Evolutionary conservation across 2,888 invertebrate species (phyloP).

Genomic region (Agonopterix arenella): DNA sequence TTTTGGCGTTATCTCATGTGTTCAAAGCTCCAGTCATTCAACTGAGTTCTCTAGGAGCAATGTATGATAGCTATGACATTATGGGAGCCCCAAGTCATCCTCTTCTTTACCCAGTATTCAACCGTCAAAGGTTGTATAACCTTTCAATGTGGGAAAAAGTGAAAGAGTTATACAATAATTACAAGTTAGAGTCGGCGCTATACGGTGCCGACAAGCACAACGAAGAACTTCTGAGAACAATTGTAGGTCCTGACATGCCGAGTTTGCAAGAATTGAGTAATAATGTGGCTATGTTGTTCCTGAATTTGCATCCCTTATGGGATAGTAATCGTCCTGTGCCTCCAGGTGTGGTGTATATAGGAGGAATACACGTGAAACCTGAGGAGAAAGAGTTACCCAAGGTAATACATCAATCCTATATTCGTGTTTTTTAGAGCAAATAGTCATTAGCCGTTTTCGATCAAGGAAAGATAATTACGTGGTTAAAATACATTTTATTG

Average conservation of each 20-base stretch:
- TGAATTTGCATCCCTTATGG: conserved; percentile 36
- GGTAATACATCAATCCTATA: conserved; percentile 8
- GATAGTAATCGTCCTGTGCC: conserved; percentile 31
- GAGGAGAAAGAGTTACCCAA: conserved; percentile 20
- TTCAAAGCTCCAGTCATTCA: not conserved
- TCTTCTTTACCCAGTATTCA: conserved; percentile 14
- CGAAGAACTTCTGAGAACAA: conserved; percentile 6
- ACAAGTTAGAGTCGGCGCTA: not conserved
- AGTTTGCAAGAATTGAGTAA: conserved; percentile 9
- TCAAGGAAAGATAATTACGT: too few relatives aligned
- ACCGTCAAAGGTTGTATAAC: conserved; percentile 20
- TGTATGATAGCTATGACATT: not conserved
- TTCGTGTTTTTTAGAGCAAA: not conserved
- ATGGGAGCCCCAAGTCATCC: not conserved
- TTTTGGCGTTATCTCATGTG: not conserved
- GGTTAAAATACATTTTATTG: too few relatives aligned
- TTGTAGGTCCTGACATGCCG: conserved; percentile 18
- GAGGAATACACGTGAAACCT: conserved; percentile 32
- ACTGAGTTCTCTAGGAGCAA: not conserved
- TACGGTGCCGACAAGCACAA: conserved; percentile 3
- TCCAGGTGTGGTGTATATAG: conserved; percentile 32
- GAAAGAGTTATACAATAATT: conserved; percentile 13
- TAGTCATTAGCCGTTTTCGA: too few relatives aligned
- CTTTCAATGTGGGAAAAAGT: conserved; percentile 26
- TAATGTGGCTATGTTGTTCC: conserved; percentile 31